phyloP scores from a whole-genome alignment of 2,888 invertebrate genomes.

The Meteorus cinctellus region DNA sequence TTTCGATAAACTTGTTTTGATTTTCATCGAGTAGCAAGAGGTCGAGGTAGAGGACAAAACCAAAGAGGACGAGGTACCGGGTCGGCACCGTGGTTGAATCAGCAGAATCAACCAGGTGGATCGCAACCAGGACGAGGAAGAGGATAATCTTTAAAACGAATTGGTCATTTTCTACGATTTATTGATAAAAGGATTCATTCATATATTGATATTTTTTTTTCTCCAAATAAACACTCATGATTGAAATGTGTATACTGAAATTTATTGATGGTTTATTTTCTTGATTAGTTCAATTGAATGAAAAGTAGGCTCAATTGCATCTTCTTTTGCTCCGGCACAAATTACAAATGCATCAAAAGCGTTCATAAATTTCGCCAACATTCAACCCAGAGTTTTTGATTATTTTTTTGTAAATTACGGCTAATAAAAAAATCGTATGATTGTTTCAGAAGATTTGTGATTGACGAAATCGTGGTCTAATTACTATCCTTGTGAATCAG shows the following conservation, averaged over 20 bases:
- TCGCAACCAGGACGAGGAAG: slow-evolving; percentile 70
- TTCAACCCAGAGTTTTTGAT: too few relatives aligned
- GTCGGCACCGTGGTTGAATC: slow-evolving; percentile 71
- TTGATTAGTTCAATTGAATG: not conserved
- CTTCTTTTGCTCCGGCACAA: not conserved
- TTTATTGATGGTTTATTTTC: not conserved
- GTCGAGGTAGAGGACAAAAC: slow-evolving; percentile 70
- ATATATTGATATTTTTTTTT: not conserved
- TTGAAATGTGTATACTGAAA: not conserved
- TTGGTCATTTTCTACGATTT: slow-evolving; percentile 10
- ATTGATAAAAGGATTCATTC: not conserved
- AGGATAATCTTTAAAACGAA: slow-evolving; percentile 59
- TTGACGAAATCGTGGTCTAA: too few relatives aligned
- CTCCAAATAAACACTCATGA: not conserved
- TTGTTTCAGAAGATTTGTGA: too few relatives aligned
- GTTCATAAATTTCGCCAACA: too few relatives aligned
- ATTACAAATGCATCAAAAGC: too few relatives aligned
- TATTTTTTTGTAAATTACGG: too few relatives aligned
- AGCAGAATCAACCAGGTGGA: slow-evolving; percentile 69
- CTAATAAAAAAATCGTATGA: too few relatives aligned
- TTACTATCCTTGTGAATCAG: too few relatives aligned
- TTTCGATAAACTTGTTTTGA: not conserved
- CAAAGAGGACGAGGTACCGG: slow-evolving; percentile 72
- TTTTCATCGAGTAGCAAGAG: slow-evolving; percentile 61
- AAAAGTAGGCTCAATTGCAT: not conserved